Conservation (phyloP, 2,797 vertebrate genomes). For the Neosilurus hyrtlii region DNA sequence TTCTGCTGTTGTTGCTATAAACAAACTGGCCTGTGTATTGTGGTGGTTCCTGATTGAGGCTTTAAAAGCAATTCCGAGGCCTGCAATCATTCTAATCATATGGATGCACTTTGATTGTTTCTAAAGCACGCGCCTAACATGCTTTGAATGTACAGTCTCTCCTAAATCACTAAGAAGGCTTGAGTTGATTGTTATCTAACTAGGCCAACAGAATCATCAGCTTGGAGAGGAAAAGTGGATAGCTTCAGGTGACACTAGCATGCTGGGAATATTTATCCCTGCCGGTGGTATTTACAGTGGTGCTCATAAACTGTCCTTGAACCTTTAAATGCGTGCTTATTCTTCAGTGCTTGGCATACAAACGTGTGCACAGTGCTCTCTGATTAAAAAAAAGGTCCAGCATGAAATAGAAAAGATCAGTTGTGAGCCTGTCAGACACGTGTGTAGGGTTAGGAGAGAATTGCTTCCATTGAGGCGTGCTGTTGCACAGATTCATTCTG, state of each 20-base stretch:
- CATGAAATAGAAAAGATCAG: conserved; percentile 1
- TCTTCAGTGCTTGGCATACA: conserved; percentile 19
- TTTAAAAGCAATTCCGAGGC: conserved; percentile 14
- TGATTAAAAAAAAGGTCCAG: conserved; percentile 26
- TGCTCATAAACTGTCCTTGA: conserved; percentile 49
- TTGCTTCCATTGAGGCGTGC: conserved; percentile 9
- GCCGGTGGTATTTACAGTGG: conserved; percentile 17
- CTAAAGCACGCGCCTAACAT: conserved; percentile 4
- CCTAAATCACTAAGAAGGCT: conserved; percentile 29
- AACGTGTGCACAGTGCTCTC: background rate
- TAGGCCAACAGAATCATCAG: conserved; percentile 27
- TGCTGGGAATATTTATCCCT: conserved; percentile 24
- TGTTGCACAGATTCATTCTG: conserved; percentile 14
- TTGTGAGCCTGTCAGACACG: conserved; percentile 30
- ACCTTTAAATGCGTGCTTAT: conserved; percentile 34
- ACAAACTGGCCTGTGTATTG: background rate
- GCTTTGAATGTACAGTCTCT: conserved; percentile 19
- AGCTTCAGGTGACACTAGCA: conserved; percentile 36
- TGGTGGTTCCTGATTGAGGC: conserved; percentile 8
- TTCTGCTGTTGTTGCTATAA: background rate
- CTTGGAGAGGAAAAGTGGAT: conserved; percentile 32
- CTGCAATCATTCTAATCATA: conserved; percentile 32
- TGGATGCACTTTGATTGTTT: conserved; percentile 23
- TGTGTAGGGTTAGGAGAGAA: conserved; percentile 23
- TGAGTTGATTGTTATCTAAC: conserved; percentile 44